phyloP scores from a whole-genome alignment of 1,140 invertebrate genomes.

The Notospermus geniculatus region DNA sequence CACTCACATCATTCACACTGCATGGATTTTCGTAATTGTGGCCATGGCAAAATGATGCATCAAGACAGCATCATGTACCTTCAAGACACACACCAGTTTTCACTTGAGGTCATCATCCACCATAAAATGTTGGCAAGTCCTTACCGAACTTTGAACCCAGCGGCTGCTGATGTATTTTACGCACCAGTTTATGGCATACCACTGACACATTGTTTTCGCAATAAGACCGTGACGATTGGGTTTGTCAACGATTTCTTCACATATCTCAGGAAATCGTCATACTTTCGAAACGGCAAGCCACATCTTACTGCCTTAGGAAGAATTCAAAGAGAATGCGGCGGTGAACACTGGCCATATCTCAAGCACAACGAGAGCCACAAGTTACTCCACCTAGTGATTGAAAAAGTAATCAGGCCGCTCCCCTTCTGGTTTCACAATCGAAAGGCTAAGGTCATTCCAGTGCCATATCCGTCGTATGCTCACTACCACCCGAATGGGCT shows the following conservation, averaged over 20 bases:
- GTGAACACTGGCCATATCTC: constrained; percentile 26
- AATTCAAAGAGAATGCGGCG: constrained; percentile 32
- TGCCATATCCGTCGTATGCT: constrained; percentile 39
- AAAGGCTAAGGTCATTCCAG: constrained; percentile 22
- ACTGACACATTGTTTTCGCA: constrained; percentile 22
- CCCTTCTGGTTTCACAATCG: background rate
- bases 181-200: constrained; percentile 36
- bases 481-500: constrained; percentile 18
- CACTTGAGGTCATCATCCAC: constrained; percentile 37
- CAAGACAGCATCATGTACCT: constrained; percentile 15
- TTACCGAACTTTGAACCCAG: constrained; percentile 28
- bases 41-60: constrained; percentile 30
- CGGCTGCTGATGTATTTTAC: constrained; percentile 38
- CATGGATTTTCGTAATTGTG: constrained; percentile 28
- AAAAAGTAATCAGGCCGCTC: constrained; percentile 23
- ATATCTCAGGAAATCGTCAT: constrained; percentile 14
- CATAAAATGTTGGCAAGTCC: constrained; percentile 34
- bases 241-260: constrained; percentile 19
- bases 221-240: background rate
- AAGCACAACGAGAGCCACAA: constrained; percentile 14
- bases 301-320: constrained; percentile 35
- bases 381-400: constrained; percentile 31
- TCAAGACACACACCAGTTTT: constrained; percentile 35
- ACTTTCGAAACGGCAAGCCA: constrained; percentile 27
- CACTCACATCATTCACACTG: constrained; percentile 18